Evolutionary conservation across 1,140 invertebrate species (phyloP), one percentile per base, ranked within the genome.

Genomic region (Agrypnia vestita): DNA sequence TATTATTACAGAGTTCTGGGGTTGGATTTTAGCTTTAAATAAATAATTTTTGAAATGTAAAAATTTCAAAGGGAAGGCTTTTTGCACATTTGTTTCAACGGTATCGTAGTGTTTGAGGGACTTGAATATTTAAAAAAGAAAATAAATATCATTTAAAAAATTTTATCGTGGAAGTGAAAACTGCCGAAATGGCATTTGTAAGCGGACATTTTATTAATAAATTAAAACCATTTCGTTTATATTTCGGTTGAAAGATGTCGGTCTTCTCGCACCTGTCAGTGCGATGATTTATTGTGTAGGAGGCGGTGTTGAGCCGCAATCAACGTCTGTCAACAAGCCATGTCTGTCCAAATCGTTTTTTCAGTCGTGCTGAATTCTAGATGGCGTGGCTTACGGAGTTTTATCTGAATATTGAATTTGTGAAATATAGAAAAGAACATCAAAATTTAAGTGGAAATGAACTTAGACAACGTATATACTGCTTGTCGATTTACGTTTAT

Each of bases 241-340:
- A 35, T 19, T 64, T 44, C 61, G 72, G 78, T 47, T 62, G 55
- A 53, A 61, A 78, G 62, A 51, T 19, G 21, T 17, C 49, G 17
- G 19, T 13, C 59, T 59, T 72, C 77, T 80, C 46, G 56, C 81
- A 82, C 81, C 78, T 82, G 81, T 82, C 81, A 82, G 73, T 49
- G 10, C 11, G 53, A 80, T 80, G 81, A 82, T 82, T 79, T 82
- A 82, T 82, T 72, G 72, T 53, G 44, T 55, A 21, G 61, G 17
- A n/a, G 74, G 21, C 15, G 49, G 35, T 35, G 53, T 25, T 76
- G 17, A 46, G 43, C 61, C 76, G 81, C 74, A 77, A 80, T 82
- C 81, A 80, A 78, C 81, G 74, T 77, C 75, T 80, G 78, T 76
- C 78, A 76, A 76, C 76, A 46, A 35, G 25, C n/a, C 46, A 49